Base-by-base conservation (phyloP, 2,113 vertebrate genomes). In the Motacilla tschutschensis region DNA sequence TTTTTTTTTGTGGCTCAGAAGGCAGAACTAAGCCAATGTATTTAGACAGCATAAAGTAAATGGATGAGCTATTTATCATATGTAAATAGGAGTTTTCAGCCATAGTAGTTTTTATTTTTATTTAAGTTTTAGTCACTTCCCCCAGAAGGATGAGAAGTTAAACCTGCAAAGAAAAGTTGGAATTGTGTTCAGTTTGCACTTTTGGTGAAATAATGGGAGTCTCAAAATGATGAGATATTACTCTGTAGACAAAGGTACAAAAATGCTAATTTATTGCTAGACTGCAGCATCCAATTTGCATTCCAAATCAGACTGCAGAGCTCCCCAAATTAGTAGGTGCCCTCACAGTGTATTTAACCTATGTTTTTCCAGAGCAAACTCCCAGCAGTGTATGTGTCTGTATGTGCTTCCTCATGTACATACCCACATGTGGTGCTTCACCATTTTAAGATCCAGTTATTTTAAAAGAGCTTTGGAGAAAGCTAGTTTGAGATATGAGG, bases 251-350 rank as follows among this genome's bases (percentile, higher is more conserved):
- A 74, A 90, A 95, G 90, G 79, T 90, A 93, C 73, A 92, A 90
- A 92, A 94, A 96, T 96, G 95, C 89, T 95, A 90, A 95, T 96
- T 94, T 94, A 92, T 92, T 93, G 83, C 94, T 89, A 96, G 95
- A 92, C 96, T 96, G 96, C 95, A 93, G 90, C 50, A 0, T 60
- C 77, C 94, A 91, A 96, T 97, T 96, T 97, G 96, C 95, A 95
- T 97, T 97, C 94, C 92, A 96, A 97, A 96, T 96, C 93, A 95
- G 95, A 70, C 94, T 94, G 92, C 95, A 90, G 93, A 87, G 75
- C 81, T 94, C 81, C 88, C 88, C 75, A 91, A 95, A 84, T 77
- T 86, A 88, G 88, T 77, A 35, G 85, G 60, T 93, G 79, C 62
- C 51, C 87, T 91, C 50, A 58, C 47, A 78, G 75, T 60, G 58